A percentile compares a stretch with the other conserved stretches of the same genome.
phyloP scores from a whole-genome alignment of 35 echinoderm and acorn worm genomes.

The Anneissia japonica region DNA sequence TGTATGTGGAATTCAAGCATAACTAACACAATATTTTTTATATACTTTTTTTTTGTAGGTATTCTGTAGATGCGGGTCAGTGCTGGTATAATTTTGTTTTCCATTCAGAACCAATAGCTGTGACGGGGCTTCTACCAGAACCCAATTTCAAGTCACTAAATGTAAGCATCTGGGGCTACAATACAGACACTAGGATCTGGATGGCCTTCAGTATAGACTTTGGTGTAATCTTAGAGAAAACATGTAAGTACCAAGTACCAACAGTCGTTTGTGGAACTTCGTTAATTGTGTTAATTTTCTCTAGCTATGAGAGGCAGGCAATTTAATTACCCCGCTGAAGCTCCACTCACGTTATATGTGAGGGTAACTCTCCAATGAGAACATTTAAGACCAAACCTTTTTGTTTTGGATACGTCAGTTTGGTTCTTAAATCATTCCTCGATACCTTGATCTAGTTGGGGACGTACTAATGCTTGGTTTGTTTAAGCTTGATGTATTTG shows the following conservation, averaged over 20 bases:
- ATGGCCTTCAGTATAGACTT: slow-evolving; percentile 75
- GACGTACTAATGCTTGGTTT: too few relatives aligned
- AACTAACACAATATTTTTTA: not conserved
- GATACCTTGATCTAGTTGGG: too few relatives aligned
- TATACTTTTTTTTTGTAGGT: slow-evolving; percentile 37
- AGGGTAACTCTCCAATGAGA: too few relatives aligned
- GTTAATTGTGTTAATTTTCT: too few relatives aligned
- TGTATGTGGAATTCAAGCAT: not conserved
- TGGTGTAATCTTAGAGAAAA: slow-evolving; percentile 42
- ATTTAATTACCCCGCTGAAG: too few relatives aligned
- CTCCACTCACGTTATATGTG: too few relatives aligned
- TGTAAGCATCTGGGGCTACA: slow-evolving; percentile 90
- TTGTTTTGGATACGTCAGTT: too few relatives aligned
- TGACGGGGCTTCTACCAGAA: slow-evolving; percentile 82
- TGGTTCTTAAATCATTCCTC: too few relatives aligned
- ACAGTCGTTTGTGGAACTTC: too few relatives aligned
- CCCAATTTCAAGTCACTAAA: slow-evolving; percentile 83
- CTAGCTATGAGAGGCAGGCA: too few relatives aligned
- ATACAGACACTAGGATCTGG: slow-evolving; percentile 52
- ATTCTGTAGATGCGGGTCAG: slow-evolving; percentile 93
- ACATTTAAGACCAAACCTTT: too few relatives aligned
- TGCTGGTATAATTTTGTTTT: slow-evolving; percentile 90
- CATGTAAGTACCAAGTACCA: slow-evolving; percentile 91
- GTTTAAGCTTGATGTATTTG: too few relatives aligned
- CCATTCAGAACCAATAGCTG: slow-evolving; percentile 24